Percentiles rank a stretch among this genome's conserved stretches.
Conservation (phyloP, 2,888 invertebrate genomes). For the Oscheius sp. region DNA sequence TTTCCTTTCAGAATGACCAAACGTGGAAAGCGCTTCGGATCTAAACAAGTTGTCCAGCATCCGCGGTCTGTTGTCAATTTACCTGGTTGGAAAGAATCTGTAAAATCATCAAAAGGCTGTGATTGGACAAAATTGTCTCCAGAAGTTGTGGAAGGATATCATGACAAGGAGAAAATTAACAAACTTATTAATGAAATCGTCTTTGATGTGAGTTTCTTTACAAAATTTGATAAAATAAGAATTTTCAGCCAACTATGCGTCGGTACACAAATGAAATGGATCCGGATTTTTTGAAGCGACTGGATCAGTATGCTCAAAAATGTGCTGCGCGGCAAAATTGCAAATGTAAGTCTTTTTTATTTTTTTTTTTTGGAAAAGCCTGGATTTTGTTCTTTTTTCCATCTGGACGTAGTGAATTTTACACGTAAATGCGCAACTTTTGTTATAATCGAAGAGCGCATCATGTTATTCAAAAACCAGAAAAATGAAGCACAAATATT, state of each 20-base stretch:
- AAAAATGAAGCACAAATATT: no score
- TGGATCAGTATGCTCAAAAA: not conserved
- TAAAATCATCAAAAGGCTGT: not conserved
- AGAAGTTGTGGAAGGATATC: not conserved
- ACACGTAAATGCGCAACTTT: no score
- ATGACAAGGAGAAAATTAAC: slow-evolving; percentile 3
- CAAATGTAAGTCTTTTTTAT: no score
- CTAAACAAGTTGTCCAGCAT: no score
- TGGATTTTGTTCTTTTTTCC: no score
- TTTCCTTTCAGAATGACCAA: no score
- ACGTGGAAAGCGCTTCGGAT: no score
- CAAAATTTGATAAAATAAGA: no score
- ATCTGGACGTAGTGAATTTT: no score
- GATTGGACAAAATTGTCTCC: slow-evolving; percentile 7
- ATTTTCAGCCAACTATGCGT: slow-evolving; percentile 18
- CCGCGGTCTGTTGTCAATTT: not conserved
- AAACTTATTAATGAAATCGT: slow-evolving; percentile 2
- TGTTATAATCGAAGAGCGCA: no score
- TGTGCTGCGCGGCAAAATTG: not conserved
- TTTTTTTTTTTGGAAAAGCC: no score
- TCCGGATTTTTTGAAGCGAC: not conserved
- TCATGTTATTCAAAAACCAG: no score
- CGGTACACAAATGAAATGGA: slow-evolving; percentile 4
- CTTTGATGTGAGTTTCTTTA: not conserved
- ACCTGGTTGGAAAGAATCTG: not conserved